A percentile compares a stretch with the other conserved stretches of the same genome.
Evolutionary conservation across 2,113 vertebrate species (phyloP).

Genomic region (Nicator chloris): DNA sequence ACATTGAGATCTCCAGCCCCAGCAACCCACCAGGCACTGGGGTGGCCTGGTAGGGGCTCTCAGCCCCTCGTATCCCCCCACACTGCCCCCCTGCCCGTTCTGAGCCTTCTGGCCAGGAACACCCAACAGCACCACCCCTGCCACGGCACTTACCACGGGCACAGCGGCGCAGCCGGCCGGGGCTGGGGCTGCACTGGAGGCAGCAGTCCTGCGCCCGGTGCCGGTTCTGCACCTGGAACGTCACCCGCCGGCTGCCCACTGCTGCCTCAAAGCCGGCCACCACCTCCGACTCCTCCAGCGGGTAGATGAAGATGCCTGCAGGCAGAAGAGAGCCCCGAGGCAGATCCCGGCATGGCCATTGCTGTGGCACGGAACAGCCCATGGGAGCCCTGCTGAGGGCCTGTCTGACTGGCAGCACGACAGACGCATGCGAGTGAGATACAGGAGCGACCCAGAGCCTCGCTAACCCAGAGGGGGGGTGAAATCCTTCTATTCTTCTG

Average conservation of each 20-base stretch:
- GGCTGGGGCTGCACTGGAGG: slow-evolving; percentile 72
- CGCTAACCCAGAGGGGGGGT: not conserved
- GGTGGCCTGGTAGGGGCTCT: not conserved
- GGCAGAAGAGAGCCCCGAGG: not conserved
- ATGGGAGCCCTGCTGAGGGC: accelerated
- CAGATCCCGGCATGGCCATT: accelerated
- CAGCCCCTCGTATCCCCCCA: not conserved
- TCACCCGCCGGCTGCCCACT: slow-evolving; percentile 78
- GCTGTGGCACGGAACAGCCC: accelerated
- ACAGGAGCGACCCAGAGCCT: not conserved
- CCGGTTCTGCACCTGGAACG: slow-evolving; percentile 85
- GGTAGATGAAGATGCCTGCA: slow-evolving; percentile 92
- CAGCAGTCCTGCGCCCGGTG: slow-evolving; percentile 83
- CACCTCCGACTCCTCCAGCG: slow-evolving; percentile 88
- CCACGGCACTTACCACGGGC: slow-evolving; percentile 47
- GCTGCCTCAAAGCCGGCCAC: slow-evolving; percentile 87
- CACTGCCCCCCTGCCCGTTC: accelerated
- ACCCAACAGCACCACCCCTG: accelerated
- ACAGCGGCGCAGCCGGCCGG: slow-evolving; percentile 75
- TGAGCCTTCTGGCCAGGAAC: not conserved
- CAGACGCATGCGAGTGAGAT: accelerated
- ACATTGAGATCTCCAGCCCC: not conserved
- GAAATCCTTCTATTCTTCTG: not conserved
- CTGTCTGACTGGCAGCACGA: accelerated
- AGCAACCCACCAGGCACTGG: not conserved